Evolutionary conservation across 35 echinoderm and acorn worm species (phyloP).

Genomic region (Ophioderma brevispina): DNA sequence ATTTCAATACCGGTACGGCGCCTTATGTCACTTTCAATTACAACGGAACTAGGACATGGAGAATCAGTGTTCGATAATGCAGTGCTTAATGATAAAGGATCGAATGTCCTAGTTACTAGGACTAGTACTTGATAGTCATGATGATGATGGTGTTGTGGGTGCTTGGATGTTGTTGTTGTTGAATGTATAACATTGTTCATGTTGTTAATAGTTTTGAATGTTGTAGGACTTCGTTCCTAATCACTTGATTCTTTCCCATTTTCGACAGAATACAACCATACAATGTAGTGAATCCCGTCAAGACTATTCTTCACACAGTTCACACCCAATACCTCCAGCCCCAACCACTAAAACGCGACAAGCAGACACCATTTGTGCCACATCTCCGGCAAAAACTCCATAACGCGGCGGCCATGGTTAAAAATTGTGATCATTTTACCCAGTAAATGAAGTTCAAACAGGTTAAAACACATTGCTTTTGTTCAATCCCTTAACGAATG

Average conservation of each 20-base stretch:
- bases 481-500: no score
- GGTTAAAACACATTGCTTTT: no score
- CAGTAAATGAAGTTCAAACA: not conserved
- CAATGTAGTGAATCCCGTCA: constrained; percentile 88
- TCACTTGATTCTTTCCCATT: not conserved
- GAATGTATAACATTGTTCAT: no score
- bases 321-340: constrained; percentile 97
- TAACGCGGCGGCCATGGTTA: constrained; percentile 77
- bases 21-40: no score
- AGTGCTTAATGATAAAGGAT: no score
- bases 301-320: constrained; percentile 88
- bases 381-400: constrained; percentile 69
- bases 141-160: no score
- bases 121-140: no score
- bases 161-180: no score
- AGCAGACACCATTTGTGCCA: constrained; percentile 53
- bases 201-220: not conserved
- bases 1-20: no score
- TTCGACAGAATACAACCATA: constrained; percentile 66
- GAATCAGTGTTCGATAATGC: no score
- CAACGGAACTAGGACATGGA: no score
- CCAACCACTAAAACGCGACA: constrained; percentile 94
- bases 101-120: no score
- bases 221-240: not conserved
- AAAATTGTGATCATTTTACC: not conserved